Base-by-base conservation (phyloP, 1,140 invertebrate genomes). In the Zaprionus inermis region DNA sequence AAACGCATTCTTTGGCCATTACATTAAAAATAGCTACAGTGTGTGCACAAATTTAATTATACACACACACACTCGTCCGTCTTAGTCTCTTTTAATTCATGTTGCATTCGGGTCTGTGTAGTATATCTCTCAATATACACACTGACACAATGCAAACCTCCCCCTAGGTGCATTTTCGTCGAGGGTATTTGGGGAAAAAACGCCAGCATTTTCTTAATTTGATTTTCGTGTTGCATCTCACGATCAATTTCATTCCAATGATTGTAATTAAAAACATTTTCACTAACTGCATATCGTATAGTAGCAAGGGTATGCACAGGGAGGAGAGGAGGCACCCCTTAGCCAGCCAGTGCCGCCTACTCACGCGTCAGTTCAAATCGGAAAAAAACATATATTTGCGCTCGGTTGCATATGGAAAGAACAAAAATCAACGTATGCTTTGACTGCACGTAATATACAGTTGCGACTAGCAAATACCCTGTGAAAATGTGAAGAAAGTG, bases 201-300 rank as follows among this genome's bases (percentile, higher is more conserved):
- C 6, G 78, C 41, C 49, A 77, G 70, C 64, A 51, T 75, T 85
- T 85, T 71, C 66, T 60, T 88, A 88, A 88, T 88, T 88, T 88
- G 67, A 83, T 88, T 88, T 88, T 88, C 77, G 83, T 86, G 82
- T 74, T 79, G 60, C 82, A 65, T 70, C 85, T 86, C 78, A 86
- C 82, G 82, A 86, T 86, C 79, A 86, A 86, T 86, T 86, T 82
- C 79, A 79, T 80, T 80, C 64, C 82, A 88, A 88, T 88, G 83
- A 88, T 82, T 78, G 84, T 88, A 88, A 88, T 88, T 82, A 88
- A 88, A 88, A 88, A 79, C 66, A 86, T 44, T 82, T 79, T 82
- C 73, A 28, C 46, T 65, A 44, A 52, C 59, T 56, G 54, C 64
- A 34, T 61, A 61, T 38, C 36, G 12, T 9, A 38, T 38, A 6